Base-by-base conservation (phyloP, 2,888 invertebrate species). In the Apoderus coryli region DNA sequence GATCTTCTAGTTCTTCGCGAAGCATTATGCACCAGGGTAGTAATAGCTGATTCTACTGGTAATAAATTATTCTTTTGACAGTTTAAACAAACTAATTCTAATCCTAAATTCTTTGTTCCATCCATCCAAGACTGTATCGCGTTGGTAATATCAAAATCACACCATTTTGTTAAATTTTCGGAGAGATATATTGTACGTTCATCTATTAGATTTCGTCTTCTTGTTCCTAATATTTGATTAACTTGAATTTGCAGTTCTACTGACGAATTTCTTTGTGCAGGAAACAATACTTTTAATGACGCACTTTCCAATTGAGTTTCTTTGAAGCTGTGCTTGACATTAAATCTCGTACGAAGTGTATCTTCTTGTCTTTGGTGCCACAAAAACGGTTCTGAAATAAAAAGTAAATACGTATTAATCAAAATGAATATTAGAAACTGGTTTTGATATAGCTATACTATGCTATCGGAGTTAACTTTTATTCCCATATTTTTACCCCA, bases 91-190 rank as follows among this genome's bases (percentile, higher is more conserved):
- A 61, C 58, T 22, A 73, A 47, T 45, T 69, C 65, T 16, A 72
- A 48, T 2, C 64, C 65, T 25, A 65, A 50, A 45, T 67, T 67
- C 11, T 59, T 50, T 10, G 53, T 53, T 14, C 56, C 60, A 6
- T 54, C 54, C 14, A 56, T 60, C 66, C 69, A 69, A 29, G 52
- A 49, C 32, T 50, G 48, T 28, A 65, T 61, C 1, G 65, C 65
- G 40, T 57, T 55, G 6, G 67, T 67, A 3, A 69, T 59, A 46
- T 74, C 73, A 33, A 72, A 59, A 32, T 72, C 70, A 23, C 68
- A 52, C 73, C 73, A 73, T 38, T 66, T 65, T 3, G 65, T 59
- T 22, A 52, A 48, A 24, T 46, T 39, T 33, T 42, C 35, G 27
- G 53, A 44, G 45, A 58, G 39, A 47, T 60, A 48, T 44, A 63